phyloP scores from a whole-genome alignment of 2,888 invertebrate species.

The Linyphia triangularis region DNA sequence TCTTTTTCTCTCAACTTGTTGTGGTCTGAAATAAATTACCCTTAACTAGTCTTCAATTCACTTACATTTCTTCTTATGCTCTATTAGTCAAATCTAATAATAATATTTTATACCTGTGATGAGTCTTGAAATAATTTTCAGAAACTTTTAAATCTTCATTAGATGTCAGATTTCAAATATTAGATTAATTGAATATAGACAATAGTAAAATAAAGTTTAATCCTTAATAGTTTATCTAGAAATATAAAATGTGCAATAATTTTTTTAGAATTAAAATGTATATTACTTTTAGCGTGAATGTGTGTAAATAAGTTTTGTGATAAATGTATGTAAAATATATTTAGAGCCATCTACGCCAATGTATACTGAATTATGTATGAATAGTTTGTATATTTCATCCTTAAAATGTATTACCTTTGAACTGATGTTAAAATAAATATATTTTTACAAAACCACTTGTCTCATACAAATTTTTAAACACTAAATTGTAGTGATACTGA shows the following conservation, averaged over 20 bases:
- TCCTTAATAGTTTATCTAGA: not conserved
- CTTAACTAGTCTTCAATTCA: too few species aligned
- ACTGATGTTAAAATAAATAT: constrained; percentile 17
- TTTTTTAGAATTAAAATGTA: not conserved
- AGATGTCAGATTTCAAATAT: too few species aligned
- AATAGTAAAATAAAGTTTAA: not conserved
- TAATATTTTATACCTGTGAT: too few species aligned
- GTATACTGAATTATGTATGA: not conserved
- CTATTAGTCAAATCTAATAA: too few species aligned
- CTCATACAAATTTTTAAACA: too few species aligned
- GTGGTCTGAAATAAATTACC: too few species aligned
- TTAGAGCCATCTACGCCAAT: not conserved
- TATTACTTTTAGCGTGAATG: not conserved
- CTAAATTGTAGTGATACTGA: too few species aligned
- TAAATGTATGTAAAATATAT: constrained; percentile 6
- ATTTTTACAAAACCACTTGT: not conserved
- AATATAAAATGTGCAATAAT: not conserved
- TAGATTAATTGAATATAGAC: too few species aligned
- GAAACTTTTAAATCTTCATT: too few species aligned
- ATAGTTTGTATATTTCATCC: not conserved
- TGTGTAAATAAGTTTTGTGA: constrained; percentile 31
- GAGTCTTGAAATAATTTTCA: too few species aligned
- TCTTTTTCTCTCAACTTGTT: too few species aligned
- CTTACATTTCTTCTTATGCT: too few species aligned
- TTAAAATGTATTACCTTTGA: constrained; percentile 1